phyloP scores from a whole-genome alignment of 2,888 invertebrate genomes.

The Ophion costatus region DNA sequence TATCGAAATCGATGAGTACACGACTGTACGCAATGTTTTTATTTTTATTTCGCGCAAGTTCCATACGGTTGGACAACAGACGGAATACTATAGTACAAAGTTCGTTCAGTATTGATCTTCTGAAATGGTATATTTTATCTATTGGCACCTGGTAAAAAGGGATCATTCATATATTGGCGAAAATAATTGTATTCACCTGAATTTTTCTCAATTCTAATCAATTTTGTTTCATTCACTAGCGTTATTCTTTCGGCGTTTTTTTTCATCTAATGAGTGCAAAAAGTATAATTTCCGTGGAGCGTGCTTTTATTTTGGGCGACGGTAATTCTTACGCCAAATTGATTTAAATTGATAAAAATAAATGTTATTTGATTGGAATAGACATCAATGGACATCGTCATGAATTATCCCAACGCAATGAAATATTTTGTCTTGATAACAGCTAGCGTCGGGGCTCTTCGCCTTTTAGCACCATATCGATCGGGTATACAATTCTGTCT shows the following conservation, averaged over 20 bases:
- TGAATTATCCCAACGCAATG: background rate
- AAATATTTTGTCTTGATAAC: slow-evolving; percentile 21
- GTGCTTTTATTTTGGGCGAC: background rate
- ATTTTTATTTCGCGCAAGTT: slow-evolving; percentile 52
- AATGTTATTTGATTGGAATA: background rate
- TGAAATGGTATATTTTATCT: slow-evolving; percentile 24
- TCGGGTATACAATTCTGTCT: slow-evolving; percentile 21
- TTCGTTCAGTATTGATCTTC: background rate
- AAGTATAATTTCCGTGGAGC: background rate
- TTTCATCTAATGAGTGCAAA: background rate
- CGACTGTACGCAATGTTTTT: background rate
- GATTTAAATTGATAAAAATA: background rate
- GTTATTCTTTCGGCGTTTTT: background rate
- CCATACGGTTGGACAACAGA: slow-evolving; percentile 54
- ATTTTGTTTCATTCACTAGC: background rate
- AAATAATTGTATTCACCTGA: too few species aligned
- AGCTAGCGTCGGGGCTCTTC: slow-evolving; percentile 16
- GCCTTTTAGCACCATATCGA: slow-evolving; percentile 40
- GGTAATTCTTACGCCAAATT: background rate
- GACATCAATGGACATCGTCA: background rate
- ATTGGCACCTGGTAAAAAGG: slow-evolving; percentile 22
- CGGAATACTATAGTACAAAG: slow-evolving; percentile 13
- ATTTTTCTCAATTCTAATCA: background rate
- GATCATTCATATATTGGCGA: slow-evolving; percentile 7
- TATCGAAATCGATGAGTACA: slow-evolving; percentile 36